Percentiles rank a stretch among this genome's conserved stretches.
Conservation (phyloP, 2,113 vertebrate species). For the Amblyopsis rosae region DNA sequence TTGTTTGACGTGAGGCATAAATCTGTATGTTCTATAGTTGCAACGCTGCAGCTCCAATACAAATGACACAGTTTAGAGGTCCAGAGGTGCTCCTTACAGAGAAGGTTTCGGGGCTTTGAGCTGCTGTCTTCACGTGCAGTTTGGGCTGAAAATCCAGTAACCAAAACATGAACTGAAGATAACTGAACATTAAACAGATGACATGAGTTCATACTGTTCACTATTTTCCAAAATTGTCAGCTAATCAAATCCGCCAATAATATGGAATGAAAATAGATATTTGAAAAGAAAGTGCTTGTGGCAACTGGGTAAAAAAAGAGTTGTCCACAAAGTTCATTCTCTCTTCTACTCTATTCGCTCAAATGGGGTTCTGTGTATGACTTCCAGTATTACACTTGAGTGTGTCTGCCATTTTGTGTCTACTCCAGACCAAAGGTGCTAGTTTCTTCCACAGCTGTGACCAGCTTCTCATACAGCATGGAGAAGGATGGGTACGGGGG, state of each 20-base stretch:
- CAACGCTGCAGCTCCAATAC: slow-evolving; percentile 44
- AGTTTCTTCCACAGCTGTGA: slow-evolving; percentile 97
- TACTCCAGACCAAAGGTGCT: slow-evolving; percentile 98
- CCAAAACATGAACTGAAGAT: slow-evolving; percentile 60
- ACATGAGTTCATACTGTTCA: background rate
- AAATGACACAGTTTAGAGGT: slow-evolving; percentile 71
- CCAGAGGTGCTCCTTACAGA: slow-evolving; percentile 36
- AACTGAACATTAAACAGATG: slow-evolving; percentile 54
- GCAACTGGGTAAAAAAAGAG: slow-evolving; percentile 19
- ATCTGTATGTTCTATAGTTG: slow-evolving; percentile 31
- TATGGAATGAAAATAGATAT: slow-evolving; percentile 29
- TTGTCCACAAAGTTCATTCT: slow-evolving; percentile 31
- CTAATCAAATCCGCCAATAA: background rate
- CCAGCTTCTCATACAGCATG: slow-evolving; percentile 97
- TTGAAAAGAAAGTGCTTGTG: slow-evolving; percentile 18
- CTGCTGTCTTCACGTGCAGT: slow-evolving; percentile 43
- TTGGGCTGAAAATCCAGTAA: slow-evolving; percentile 42
- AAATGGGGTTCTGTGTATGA: background rate
- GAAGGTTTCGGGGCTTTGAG: slow-evolving; percentile 9
- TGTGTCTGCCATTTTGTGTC: slow-evolving; percentile 29
- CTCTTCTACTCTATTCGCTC: slow-evolving; percentile 1
- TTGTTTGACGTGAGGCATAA: slow-evolving; percentile 36
- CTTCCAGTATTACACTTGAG: background rate
- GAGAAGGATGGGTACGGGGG: slow-evolving; percentile 97
- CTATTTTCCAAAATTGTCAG: slow-evolving; percentile 13